phyloP scores from a whole-genome alignment of 1,140 invertebrate genomes.

The Drosophila baimaii region DNA sequence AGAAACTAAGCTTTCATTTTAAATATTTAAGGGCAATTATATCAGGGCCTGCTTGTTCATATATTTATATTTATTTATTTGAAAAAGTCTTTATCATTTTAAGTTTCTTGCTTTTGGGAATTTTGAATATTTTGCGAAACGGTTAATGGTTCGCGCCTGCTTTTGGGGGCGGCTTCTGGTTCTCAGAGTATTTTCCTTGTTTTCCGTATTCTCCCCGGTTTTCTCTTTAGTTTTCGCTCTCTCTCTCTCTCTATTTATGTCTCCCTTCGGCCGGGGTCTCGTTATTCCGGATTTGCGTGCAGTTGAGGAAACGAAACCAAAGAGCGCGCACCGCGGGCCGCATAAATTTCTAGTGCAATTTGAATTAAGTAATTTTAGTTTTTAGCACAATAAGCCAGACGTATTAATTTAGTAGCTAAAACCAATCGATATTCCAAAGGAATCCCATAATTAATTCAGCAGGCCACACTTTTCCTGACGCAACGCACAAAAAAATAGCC shows the following conservation, averaged over 20 bases:
- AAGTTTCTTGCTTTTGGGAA: background rate
- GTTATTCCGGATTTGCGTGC: slow-evolving; percentile 21
- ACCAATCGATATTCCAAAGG: background rate
- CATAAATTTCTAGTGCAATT: slow-evolving; percentile 61
- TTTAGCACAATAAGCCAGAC: slow-evolving; percentile 9
- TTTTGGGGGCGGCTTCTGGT: slow-evolving; percentile 19
- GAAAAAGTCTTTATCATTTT: too few relatives aligned
- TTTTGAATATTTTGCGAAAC: slow-evolving; percentile 11
- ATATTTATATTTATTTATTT: too few relatives aligned
- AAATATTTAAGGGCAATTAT: background rate
- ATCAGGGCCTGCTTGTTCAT: slow-evolving; percentile 26
- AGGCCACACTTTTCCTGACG: slow-evolving; percentile 35
- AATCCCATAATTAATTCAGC: slow-evolving; percentile 9
- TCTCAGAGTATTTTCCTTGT: slow-evolving; percentile 1
- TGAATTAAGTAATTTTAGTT: slow-evolving; percentile 51
- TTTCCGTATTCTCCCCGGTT: slow-evolving; percentile 4
- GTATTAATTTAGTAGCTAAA: slow-evolving; percentile 1
- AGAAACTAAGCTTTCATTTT: background rate
- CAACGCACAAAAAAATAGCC: slow-evolving; percentile 10
- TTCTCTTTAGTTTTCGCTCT: slow-evolving; percentile 28
- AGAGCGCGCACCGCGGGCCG: slow-evolving; percentile 56
- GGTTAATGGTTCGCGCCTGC: slow-evolving; percentile 9
- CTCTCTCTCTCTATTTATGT: slow-evolving; percentile 9
- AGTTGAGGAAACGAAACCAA: slow-evolving; percentile 57
- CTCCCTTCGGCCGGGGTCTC: slow-evolving; percentile 12